Evolutionary conservation across 2,797 vertebrate species (phyloP), one percentile per base, ranked within the genome.

Genomic region (Manis pentadactyla): DNA sequence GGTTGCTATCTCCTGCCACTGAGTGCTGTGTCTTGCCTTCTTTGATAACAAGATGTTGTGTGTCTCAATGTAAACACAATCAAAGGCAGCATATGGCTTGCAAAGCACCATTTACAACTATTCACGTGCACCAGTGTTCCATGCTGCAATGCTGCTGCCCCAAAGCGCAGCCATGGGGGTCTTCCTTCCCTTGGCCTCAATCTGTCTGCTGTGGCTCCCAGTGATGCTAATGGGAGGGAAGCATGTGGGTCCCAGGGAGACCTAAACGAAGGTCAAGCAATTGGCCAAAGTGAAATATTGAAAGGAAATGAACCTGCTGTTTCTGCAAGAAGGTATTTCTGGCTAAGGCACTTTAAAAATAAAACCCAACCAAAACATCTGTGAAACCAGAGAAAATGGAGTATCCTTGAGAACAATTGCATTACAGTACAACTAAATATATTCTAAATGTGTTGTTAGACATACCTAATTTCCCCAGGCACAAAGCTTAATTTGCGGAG

Each of bases 311-410:
- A 96, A 49, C 29, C 93, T 57, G 53, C 88, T 84, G 59, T 55
- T 90, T 61, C 69, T 55, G 17, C 0, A 14, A 61, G 63, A 87
- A 93, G 68, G 79, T 8, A 39, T 13, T 94, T 93, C 75, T 34
- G 89, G 75, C 91, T 42, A 15, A 81, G 61, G 59, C 55, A 15
- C 7, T 64, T 96, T 64, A 73, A 90, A 94, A 87, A 83, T 89
- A 86, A 95, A 87, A 86, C 66, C 88, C 68, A 94, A 78, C 55
- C 57, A 34, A 85, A 91, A 96, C 49, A 81, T 95, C 93, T 88
- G 25, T 29, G 75, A 63, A 79, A 71, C 25, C 59, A 79, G 74
- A 83, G 78, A 87, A 46, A 34, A 71, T 0, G 4, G 53, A 25
- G 17, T 12, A 19, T 74, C 73, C 86, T 86, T n/a, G 59, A 84